Conservation (phyloP, 2,888 invertebrate species). For the Hoplodrina blanda region DNA sequence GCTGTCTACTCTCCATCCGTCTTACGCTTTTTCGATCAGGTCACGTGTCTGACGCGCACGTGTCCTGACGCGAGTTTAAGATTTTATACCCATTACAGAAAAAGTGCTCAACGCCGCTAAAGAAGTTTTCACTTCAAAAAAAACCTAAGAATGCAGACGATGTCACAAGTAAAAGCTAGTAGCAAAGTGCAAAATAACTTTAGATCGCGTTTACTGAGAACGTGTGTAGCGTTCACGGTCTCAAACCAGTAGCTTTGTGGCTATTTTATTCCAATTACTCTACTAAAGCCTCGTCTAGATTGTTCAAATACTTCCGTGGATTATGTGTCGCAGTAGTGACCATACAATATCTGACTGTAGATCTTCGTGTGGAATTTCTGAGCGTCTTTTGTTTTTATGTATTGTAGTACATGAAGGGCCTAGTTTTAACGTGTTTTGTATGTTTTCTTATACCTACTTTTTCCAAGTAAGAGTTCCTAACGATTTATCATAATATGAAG, state of each 20-base stretch:
- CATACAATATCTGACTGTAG: background rate
- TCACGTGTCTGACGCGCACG: no score
- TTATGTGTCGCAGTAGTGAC: background rate
- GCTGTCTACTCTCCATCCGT: no score
- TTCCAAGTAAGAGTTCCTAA: no score
- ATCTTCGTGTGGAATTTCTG: background rate
- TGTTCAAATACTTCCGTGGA: constrained; percentile 11
- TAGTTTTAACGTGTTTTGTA: no score
- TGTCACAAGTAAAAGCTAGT: constrained; percentile 30
- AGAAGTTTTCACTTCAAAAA: no score
- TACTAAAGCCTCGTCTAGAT: constrained; percentile 48
- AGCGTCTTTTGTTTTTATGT: background rate
- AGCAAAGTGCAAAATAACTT: constrained; percentile 34
- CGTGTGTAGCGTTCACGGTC: constrained; percentile 66
- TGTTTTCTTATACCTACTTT: no score
- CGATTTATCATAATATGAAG: no score
- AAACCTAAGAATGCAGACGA: constrained; percentile 2
- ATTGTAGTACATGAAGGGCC: no score
- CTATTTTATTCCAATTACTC: constrained; percentile 70
- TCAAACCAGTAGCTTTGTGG: constrained; percentile 67
- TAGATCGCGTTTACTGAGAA: constrained; percentile 25
- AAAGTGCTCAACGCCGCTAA: no score
- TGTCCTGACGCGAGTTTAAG: no score
- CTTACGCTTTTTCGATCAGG: no score
- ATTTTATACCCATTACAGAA: no score